These are phyloP conservation scores for Agriopis marginaria DNA, from an alignment of 2,888 invertebrate species.

Conservation along the genomic window DNA sequence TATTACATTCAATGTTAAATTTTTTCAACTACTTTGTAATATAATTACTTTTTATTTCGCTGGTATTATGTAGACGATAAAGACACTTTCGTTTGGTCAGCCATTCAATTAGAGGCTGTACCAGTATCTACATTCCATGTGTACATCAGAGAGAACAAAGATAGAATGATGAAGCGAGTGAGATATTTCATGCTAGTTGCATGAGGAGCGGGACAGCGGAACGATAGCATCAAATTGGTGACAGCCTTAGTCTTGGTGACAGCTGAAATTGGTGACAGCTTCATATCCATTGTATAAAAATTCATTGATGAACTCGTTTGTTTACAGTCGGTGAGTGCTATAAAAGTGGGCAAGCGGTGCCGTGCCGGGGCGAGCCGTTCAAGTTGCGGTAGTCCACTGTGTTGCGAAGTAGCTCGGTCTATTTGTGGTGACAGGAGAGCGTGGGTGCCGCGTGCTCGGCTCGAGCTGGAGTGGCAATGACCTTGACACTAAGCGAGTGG, in stretches of 20 bases:
- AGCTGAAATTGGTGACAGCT: neutral
- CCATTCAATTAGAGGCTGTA: neutral
- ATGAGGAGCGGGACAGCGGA: neutral
- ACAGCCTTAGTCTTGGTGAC: too few species aligned
- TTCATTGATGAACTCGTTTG: conserved; percentile 33
- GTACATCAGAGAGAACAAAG: neutral
- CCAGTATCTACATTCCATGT: neutral
- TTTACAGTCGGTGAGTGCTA: conserved; percentile 39
- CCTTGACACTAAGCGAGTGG: conserved; percentile 87
- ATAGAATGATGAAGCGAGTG: neutral
- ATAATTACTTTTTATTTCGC: neutral
- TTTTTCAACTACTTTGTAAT: neutral
- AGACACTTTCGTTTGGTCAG: neutral
- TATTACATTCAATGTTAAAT: too few species aligned
- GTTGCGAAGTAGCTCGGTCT: conserved; percentile 81
- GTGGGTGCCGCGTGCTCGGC: conserved; percentile 85
- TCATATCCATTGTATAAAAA: conserved; percentile 28
- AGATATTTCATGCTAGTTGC: neutral
- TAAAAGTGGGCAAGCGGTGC: conserved; percentile 48
- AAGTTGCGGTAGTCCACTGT: conserved; percentile 72
- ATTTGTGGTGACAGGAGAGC: conserved; percentile 86
- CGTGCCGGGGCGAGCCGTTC: conserved; percentile 56
- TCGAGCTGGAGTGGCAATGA: conserved; percentile 86
- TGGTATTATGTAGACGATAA: neutral
- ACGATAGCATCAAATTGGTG: neutral